Conservation (phyloP, 2,113 vertebrate species). For the Dipodomys spectabilis region DNA sequence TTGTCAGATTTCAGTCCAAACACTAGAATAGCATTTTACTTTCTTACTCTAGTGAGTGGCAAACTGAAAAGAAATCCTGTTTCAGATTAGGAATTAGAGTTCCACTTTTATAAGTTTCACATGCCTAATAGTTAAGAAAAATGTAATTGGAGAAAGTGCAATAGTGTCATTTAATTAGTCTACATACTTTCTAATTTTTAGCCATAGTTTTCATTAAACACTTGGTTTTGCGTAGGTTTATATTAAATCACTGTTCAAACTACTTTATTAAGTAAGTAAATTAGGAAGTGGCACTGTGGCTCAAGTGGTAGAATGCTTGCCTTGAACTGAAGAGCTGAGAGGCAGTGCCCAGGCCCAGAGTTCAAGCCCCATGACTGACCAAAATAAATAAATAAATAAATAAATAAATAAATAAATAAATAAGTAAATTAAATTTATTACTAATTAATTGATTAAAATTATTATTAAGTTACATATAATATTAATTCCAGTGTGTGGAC, state of each 20-base stretch:
- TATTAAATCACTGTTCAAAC: neutral
- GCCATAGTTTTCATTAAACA: neutral
- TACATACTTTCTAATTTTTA: neutral
- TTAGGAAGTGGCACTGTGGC: no score
- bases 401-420: no score
- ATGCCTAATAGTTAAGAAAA: conserved; percentile 38
- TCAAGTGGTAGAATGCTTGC: no score
- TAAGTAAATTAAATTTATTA: no score
- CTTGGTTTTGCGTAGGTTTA: neutral
- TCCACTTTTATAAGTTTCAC: neutral
- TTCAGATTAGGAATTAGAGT: neutral
- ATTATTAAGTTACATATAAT: neutral
- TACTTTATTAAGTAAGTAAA: conserved; percentile 8
- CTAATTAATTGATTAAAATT: neutral
- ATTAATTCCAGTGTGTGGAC: neutral
- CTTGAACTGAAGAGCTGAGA: no score
- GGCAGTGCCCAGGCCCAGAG: no score
- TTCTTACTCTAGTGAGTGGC: neutral
- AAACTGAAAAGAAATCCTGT: conserved; percentile 30
- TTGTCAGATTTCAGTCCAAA: neutral
- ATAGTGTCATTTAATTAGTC: neutral
- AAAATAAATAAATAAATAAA: no score
- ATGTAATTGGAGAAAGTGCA: neutral
- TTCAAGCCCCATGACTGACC: no score
- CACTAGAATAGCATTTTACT: neutral